Evolutionary conservation across 2,888 invertebrate genomes (phyloP), one percentile per base, ranked within the genome.

Genomic region (Cinara cedri): DNA sequence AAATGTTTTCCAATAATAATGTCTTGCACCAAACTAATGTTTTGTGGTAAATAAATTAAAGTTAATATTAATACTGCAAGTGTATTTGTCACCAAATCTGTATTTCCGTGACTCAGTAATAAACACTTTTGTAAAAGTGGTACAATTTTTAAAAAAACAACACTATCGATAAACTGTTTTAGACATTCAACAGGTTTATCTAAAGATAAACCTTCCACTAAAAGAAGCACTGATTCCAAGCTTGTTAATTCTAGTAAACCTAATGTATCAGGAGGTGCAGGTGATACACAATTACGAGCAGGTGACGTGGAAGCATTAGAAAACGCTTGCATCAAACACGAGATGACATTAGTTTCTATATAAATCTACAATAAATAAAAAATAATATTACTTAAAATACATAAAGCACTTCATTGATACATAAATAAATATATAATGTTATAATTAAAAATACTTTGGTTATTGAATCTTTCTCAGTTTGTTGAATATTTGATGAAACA

Each of bases 1-100:
- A 62, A 60, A 60, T 78, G 26, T 70, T 68, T 78, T 14, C 85
- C 85, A 81, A 90, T 87, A 8, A 93, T 86, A 81, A 94, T 90
- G 83, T 90, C 90, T 84, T 93, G 92, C 0, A 94, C 91, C 0
- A 94, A 87, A 81, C 91, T 91, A 0, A 90, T 90, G 84, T 93
- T 92, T 84, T 93, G 92, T 0, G 94, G 93, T 21, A 91, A 60
- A 51, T 78, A 78, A 51, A 78, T 42, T 60, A 78, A 34, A 21
- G 9, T 51, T 70, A 78, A 70, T 49, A 78, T 51, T 70, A 78
- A 78, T 66, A 78, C 70, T 4, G 78, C 78, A 57, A 78, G 34
- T 60, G 78, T 78, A 60, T 70, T 78, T 19, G 78, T 51, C 21
- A 78, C 78, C 14, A 78, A 70, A 49, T 42, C 34, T 51, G 49